Conservation (phyloP, 2,888 invertebrate genomes). For the Nasonovia ribisnigri region DNA sequence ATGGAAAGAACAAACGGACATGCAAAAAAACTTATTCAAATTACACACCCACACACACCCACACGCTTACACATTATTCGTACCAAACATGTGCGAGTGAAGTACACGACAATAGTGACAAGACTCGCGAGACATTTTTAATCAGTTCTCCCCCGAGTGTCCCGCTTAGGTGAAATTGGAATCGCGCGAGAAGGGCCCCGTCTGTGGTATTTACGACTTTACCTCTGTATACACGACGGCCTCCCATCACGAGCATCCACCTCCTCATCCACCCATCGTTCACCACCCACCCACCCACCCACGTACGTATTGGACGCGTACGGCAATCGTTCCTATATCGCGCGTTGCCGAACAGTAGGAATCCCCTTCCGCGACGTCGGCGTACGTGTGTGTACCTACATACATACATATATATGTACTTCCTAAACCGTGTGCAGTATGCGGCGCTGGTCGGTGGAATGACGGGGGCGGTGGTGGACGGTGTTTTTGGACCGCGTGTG, state of each 20-base stretch:
- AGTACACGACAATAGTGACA: neutral
- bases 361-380: conserved; percentile 32
- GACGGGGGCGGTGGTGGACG: neutral
- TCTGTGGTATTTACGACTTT: conserved; percentile 55
- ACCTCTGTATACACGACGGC: neutral
- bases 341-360: conserved; percentile 52
- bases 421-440: neutral
- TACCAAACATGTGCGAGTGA: neutral
- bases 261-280: neutral
- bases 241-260: neutral
- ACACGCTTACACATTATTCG: neutral
- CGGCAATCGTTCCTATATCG: neutral
- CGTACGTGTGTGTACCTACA: neutral
- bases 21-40: neutral
- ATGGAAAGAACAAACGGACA: neutral
- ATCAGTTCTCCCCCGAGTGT: conserved; percentile 24
- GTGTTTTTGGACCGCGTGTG: conserved; percentile 38
- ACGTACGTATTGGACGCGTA: neutral
- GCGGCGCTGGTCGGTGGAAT: neutral
- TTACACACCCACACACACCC: neutral
- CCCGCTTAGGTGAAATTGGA: conserved; percentile 41
- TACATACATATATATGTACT: neutral
- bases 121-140: conserved; percentile 48
- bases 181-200: neutral
- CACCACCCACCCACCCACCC: neutral